Evolutionary conservation across 2,113 vertebrate genomes (phyloP).

Genomic region (Crotalus helleri): DNA sequence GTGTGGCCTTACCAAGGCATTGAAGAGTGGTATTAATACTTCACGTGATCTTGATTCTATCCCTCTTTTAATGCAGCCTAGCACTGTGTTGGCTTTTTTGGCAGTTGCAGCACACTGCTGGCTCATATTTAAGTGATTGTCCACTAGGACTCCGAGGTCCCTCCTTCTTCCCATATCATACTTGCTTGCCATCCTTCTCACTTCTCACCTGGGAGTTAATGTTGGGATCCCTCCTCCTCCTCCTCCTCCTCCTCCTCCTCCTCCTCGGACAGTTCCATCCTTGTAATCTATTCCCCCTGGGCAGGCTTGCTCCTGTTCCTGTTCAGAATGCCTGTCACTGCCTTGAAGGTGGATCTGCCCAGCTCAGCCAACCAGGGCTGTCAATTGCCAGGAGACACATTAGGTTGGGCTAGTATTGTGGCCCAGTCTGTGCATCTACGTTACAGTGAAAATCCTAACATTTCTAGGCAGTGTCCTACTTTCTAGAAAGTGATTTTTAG

Average conservation of each 20-base stretch:
- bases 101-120: too few relatives aligned
- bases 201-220: not conserved
- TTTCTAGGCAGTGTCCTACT: not conserved
- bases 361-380: not conserved
- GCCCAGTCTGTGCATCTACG: not conserved
- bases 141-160: too few relatives aligned
- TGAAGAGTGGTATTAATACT: too few relatives aligned
- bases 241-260: not conserved
- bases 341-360: not conserved
- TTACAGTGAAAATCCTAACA: not conserved
- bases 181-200: not conserved
- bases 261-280: not conserved
- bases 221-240: not conserved
- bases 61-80: too few relatives aligned
- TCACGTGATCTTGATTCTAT: too few relatives aligned
- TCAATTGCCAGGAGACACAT: not conserved
- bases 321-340: not conserved
- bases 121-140: too few relatives aligned
- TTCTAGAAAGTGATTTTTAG: not conserved
- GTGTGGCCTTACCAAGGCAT: too few relatives aligned
- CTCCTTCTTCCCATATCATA: not conserved
- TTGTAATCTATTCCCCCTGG: not conserved
- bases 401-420: not conserved
- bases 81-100: too few relatives aligned
- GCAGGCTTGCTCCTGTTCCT: not conserved